phyloP scores from a whole-genome alignment of 2,888 invertebrate genomes.

The Arge pagana region DNA sequence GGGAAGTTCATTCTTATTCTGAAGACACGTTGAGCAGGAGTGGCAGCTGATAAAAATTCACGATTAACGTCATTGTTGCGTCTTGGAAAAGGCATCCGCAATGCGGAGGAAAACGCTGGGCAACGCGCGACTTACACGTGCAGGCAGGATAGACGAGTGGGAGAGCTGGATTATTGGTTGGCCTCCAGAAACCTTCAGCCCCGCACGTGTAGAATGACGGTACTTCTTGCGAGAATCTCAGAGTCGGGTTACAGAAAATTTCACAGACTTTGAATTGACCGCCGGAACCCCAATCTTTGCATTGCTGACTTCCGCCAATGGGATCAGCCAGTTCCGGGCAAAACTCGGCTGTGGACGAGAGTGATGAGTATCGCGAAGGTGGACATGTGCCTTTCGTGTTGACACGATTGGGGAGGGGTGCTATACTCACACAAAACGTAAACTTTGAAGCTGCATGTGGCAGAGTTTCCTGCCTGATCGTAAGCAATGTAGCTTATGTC shows the following conservation, averaged over 20 bases:
- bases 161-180: constrained; percentile 77
- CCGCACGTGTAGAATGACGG: constrained; percentile 97
- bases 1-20: constrained; percentile 94
- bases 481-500: constrained; percentile 92
- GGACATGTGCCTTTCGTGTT: neutral
- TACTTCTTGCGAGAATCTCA: constrained; percentile 90
- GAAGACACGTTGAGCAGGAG: constrained; percentile 93
- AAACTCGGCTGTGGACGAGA: constrained; percentile 75
- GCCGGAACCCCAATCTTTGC: constrained; percentile 95
- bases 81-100: neutral
- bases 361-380: constrained; percentile 2
- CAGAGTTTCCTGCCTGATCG: constrained; percentile 90
- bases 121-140: constrained; percentile 72
- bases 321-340: constrained; percentile 89
- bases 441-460: constrained; percentile 89
- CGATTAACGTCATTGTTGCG: constrained; percentile 8
- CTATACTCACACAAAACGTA: constrained; percentile 78
- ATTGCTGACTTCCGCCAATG: constrained; percentile 87
- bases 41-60: constrained; percentile 66
- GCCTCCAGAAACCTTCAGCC: constrained; percentile 97
- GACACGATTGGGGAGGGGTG: neutral
- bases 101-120: neutral
- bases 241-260: constrained; percentile 82
- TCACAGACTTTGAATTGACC: constrained; percentile 96
- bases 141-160: constrained; percentile 91